These are phyloP conservation scores for Acrocephalus arundinaceus DNA, from an alignment of 2,113 vertebrate species.

Conservation along the genomic window DNA sequence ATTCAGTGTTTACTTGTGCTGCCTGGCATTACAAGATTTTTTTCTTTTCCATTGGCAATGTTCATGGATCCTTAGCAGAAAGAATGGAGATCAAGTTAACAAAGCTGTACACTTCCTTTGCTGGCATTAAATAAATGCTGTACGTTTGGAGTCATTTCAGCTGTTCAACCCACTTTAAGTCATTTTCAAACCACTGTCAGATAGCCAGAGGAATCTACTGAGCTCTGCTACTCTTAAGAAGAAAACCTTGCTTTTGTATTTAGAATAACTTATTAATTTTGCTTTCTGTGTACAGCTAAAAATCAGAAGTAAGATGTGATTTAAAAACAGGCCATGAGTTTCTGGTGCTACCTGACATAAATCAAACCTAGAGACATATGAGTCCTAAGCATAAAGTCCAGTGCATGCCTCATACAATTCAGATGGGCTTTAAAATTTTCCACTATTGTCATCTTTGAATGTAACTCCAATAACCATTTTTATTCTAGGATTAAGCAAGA, in stretches of 20 bases:
- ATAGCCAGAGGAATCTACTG: not conserved
- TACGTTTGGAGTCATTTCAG: not conserved
- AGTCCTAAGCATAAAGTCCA: not conserved
- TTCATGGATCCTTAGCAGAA: not conserved
- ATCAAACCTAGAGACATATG: not conserved
- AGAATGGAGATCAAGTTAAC: constrained; percentile 6
- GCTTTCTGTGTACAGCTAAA: not conserved
- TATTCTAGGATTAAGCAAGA: not conserved
- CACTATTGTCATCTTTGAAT: not conserved
- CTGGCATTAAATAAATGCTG: constrained; percentile 14
- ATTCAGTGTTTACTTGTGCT: not conserved
- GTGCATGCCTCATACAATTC: not conserved
- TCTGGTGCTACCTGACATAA: not conserved
- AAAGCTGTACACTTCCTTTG: not conserved
- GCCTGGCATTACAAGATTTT: not conserved
- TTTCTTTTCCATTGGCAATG: not conserved
- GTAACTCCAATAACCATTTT: not conserved
- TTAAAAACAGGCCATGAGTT: not conserved
- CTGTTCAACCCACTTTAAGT: not conserved
- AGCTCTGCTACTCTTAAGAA: not conserved
- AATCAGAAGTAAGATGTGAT: not conserved
- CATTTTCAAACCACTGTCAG: not conserved
- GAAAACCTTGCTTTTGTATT: not conserved
- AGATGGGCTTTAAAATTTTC: not conserved
- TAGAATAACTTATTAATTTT: not conserved